A percentile compares a stretch with the other conserved stretches of the same genome.
Evolutionary conservation across 1,140 invertebrate genomes (phyloP).

Genomic region (Drosophila hydei): DNA sequence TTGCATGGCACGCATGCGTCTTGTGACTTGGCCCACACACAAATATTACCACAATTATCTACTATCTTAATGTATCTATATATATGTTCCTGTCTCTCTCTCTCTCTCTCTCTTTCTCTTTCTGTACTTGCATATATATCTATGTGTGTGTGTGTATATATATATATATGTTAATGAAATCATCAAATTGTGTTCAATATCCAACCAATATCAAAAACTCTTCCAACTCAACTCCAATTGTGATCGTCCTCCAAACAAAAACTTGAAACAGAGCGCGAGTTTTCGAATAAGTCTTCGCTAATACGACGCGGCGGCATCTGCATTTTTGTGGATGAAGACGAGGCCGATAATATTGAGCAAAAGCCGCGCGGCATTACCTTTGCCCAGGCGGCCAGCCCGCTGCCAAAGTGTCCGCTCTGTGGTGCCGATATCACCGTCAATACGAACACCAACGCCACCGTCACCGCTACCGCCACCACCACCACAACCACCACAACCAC

Average conservation of each 20-base stretch:
- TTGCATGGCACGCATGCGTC: constrained; percentile 28
- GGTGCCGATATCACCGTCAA: constrained; percentile 66
- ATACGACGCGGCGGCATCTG: constrained; percentile 83
- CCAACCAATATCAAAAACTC: constrained; percentile 45
- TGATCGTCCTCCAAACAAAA: constrained; percentile 40
- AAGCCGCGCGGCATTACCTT: constrained; percentile 69
- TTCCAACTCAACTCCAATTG: constrained; percentile 60
- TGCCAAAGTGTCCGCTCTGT: constrained; percentile 75
- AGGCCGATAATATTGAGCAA: constrained; percentile 68
- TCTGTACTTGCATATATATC: constrained; percentile 33
- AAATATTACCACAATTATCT: not conserved
- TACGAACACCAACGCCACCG: constrained; percentile 39
- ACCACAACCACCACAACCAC: constrained; percentile 29
- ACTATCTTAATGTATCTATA: constrained; percentile 31
- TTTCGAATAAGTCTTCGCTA: constrained; percentile 79
- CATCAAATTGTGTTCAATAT: constrained; percentile 66
- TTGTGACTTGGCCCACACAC: constrained; percentile 1
- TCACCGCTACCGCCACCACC: constrained; percentile 42
- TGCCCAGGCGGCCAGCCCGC: constrained; percentile 64
- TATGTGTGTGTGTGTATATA: constrained; percentile 51
- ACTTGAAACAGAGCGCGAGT: constrained; percentile 65
- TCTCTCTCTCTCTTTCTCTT: constrained; percentile 45
- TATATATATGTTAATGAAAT: constrained; percentile 54
- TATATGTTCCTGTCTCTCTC: constrained; percentile 23
- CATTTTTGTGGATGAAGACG: constrained; percentile 83